Evolutionary conservation across 1,140 invertebrate genomes (phyloP), one percentile per base, ranked within the genome.

Genomic region (Lutraria rhynchaena): DNA sequence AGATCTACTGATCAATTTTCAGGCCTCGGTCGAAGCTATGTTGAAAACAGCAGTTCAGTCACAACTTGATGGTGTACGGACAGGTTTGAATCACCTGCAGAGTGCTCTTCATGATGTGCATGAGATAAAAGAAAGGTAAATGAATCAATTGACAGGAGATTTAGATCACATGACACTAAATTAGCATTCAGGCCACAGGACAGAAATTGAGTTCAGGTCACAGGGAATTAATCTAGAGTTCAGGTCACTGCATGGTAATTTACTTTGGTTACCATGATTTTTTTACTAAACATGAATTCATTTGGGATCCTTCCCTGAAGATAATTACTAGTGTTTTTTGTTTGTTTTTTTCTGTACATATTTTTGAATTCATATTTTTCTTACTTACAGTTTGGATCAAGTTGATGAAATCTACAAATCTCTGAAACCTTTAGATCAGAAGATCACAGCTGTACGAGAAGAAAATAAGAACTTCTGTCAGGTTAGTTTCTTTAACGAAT

Each of bases 11-110:
- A n/a, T 49, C 3, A 29, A 37, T 78, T 87, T 98, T 83, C 96
- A 99, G 93, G 97, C 97, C 0, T 98, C 98, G 7, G 97, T 99
- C 31, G 98, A 99, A 93, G 97, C 98, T 17, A 96, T 99, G 94
- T 92, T 99, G 22, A 99, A 99, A 93, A 99, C 98, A n/a, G 97
- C 98, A 7, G 97, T 99, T 93, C 98, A 99, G 93, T 98, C 97
- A 88, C 98, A 99, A 93, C 92, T 99, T 49, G 98, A 99, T 93
- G 98, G 98, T 0, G 98, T 99, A 0, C 94, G 96, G 87, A 96
- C 97, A 15, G 98, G 98, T 0, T 94, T 99, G n/a, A 95, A 96
- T 88, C 96, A 99, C 90, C 92, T 99, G 19, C 95, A 97, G 80
- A 90, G 89, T 88, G 90, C 89, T 53, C 92, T 97, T 29, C 94